Conservation (phyloP, 1,140 invertebrate genomes). For the Brachionus koreanus region DNA sequence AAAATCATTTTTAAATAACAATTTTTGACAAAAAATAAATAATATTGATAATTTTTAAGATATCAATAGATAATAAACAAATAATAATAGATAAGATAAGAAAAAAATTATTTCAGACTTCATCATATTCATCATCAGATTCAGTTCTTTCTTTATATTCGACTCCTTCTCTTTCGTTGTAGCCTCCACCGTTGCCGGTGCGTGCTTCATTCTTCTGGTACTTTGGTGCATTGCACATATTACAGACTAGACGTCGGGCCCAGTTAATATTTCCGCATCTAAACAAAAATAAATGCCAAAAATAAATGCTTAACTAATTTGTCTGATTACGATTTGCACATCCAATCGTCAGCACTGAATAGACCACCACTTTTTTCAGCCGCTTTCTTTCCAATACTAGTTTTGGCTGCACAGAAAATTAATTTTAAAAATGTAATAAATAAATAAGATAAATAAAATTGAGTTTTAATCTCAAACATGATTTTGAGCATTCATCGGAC, state of each 20-base stretch:
- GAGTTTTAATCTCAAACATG: constrained; percentile 27
- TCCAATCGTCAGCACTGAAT: constrained; percentile 98
- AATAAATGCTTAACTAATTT: not conserved
- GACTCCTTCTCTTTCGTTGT: constrained; percentile 85
- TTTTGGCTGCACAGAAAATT: constrained; percentile 19
- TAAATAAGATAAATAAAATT: not conserved
- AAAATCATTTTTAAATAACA: not conserved
- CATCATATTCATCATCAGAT: constrained; percentile 85
- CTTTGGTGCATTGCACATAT: constrained; percentile 97
- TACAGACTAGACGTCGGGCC: constrained; percentile 90
- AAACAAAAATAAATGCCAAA: not conserved
- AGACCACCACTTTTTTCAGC: constrained; percentile 96
- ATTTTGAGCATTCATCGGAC: not conserved
- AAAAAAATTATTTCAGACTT: constrained; percentile 61
- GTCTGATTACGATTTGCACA: constrained; percentile 76
- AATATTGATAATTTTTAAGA: too few species aligned
- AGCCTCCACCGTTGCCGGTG: constrained; percentile 63
- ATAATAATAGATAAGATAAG: too few species aligned
- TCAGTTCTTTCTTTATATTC: constrained; percentile 85
- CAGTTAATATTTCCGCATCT: constrained; percentile 98
- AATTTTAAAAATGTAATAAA: constrained; percentile 28
- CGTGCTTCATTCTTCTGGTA: constrained; percentile 80
- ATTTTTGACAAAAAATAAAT: constrained; percentile 31
- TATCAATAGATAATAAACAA: too few species aligned
- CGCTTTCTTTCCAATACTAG: constrained; percentile 82